Evolutionary conservation across 2,113 vertebrate genomes (phyloP).

Genomic region (Tachysurus fulvidraco): DNA sequence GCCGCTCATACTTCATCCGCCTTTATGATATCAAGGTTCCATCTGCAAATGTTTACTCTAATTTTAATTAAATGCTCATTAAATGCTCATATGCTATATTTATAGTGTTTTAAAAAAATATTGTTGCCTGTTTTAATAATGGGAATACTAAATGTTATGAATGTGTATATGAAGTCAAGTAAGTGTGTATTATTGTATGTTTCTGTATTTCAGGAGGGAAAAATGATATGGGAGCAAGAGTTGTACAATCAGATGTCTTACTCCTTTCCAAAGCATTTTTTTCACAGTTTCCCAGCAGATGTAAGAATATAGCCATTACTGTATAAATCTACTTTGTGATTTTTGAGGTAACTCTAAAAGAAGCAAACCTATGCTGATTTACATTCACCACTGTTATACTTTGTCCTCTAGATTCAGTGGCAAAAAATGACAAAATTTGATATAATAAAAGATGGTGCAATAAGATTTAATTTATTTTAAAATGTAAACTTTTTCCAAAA

Average conservation of each 20-base stretch:
- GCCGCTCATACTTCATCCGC: conserved; percentile 78
- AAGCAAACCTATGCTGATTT: background rate
- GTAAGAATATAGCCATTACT: conserved; percentile 65
- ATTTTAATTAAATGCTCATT: background rate
- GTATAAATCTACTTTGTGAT: background rate
- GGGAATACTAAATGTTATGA: background rate
- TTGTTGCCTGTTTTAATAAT: background rate
- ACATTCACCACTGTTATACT: background rate
- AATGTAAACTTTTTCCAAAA: background rate
- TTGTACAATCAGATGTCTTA: conserved; percentile 74
- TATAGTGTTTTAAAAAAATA: background rate
- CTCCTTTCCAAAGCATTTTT: conserved; percentile 64
- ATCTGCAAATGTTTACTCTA: background rate
- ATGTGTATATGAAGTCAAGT: background rate
- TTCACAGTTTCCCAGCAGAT: conserved; percentile 78
- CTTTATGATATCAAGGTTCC: conserved; percentile 73
- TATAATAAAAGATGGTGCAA: background rate
- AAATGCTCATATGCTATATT: background rate
- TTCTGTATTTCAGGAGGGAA: conserved; percentile 64
- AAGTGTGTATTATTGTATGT: background rate
- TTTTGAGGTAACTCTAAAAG: background rate
- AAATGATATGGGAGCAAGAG: conserved; percentile 79
- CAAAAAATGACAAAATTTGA: background rate
- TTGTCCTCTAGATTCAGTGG: background rate
- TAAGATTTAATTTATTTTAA: background rate